Conservation (phyloP, 2,888 invertebrate species). For the Temnothorax unifasciatus region DNA sequence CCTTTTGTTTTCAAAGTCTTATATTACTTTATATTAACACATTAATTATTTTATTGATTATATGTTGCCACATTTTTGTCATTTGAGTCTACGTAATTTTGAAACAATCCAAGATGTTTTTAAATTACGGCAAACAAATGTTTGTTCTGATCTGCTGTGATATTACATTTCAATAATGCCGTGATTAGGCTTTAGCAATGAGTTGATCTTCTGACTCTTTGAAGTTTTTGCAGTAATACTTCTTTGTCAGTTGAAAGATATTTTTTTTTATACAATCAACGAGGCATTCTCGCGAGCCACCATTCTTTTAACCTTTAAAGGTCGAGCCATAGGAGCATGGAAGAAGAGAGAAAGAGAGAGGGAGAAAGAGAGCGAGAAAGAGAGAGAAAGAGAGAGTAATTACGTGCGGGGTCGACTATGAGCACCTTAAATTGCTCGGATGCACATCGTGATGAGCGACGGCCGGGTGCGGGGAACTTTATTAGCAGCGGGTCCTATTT, state of each 20-base stretch:
- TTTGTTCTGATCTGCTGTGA: background rate
- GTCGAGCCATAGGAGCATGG: background rate
- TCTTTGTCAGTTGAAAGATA: conserved; percentile 22
- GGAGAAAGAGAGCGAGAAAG: conserved; percentile 17
- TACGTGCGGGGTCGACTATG: conserved; percentile 56
- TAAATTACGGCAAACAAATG: background rate
- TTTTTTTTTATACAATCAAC: conserved; percentile 40
- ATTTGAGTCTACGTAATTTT: background rate
- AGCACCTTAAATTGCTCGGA: conserved; percentile 67
- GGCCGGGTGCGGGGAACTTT: conserved; percentile 66
- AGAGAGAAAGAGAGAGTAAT: conserved; percentile 65
- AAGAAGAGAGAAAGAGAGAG: conserved; percentile 40
- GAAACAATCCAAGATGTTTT: background rate
- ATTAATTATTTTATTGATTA: background rate
- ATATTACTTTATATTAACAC: background rate
- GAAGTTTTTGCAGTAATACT: background rate
- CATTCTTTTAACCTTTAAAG: conserved; percentile 64
- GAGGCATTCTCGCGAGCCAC: conserved; percentile 26
- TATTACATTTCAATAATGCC: conserved; percentile 5
- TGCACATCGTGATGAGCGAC: conserved; percentile 55
- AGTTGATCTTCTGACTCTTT: conserved; percentile 20
- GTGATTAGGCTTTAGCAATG: background rate
- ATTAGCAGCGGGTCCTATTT: conserved; percentile 78
- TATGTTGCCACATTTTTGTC: background rate
- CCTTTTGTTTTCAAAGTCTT: background rate